Evolutionary conservation across 2,797 vertebrate species (phyloP).

Genomic region (Serranus cabrilla): DNA sequence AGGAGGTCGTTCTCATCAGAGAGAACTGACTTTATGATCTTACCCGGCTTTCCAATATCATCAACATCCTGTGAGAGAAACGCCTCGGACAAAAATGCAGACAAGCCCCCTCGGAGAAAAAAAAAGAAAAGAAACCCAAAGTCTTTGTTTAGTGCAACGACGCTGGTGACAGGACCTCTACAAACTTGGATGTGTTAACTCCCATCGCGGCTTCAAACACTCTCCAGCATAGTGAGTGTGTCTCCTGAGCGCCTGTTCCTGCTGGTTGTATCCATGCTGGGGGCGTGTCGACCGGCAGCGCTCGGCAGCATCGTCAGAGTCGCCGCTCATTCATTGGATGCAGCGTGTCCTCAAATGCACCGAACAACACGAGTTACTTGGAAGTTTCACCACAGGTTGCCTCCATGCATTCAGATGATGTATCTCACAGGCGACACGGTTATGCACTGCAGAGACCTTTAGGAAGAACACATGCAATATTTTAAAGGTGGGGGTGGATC

Average conservation of each 20-base stretch:
- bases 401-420: conserved; percentile 59
- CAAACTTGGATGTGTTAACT: conserved; percentile 84
- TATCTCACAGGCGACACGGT: conserved; percentile 11
- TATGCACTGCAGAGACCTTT: conserved; percentile 15
- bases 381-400: conserved; percentile 79
- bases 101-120: conserved; percentile 47
- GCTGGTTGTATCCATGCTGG: conserved; percentile 89
- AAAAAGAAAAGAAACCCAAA: conserved; percentile 14
- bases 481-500: no score
- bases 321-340: conserved; percentile 79
- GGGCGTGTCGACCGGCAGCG: conserved; percentile 90
- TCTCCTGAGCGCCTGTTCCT: conserved; percentile 83
- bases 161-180: conserved; percentile 70
- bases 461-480: background rate
- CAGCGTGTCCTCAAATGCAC: conserved; percentile 78
- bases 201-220: conserved; percentile 85
- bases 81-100: conserved; percentile 72
- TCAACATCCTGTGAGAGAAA: conserved; percentile 85
- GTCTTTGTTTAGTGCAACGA: conserved; percentile 74
- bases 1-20: conserved; percentile 84
- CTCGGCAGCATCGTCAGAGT: conserved; percentile 88
- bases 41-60: conserved; percentile 86
- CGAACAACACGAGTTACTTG: conserved; percentile 61
- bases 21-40: conserved; percentile 85
- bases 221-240: conserved; percentile 86